Conservation (phyloP, 2,797 vertebrate genomes). For the Gephyroberyx darwinii region DNA sequence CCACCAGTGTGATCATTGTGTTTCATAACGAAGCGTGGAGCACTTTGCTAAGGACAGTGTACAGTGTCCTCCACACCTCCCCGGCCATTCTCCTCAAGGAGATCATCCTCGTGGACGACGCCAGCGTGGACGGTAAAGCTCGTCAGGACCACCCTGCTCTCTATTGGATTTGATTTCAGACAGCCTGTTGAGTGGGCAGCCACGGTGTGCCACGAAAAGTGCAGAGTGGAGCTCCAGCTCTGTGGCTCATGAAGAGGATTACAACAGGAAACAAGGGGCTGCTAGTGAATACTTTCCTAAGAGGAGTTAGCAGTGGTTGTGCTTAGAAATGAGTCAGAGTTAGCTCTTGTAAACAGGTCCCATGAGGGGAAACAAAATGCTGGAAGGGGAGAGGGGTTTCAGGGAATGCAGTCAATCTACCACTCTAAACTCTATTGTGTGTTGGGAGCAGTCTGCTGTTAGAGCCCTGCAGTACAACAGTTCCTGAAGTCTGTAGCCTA, state of each 20-base stretch:
- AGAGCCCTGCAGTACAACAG: constrained; percentile 29
- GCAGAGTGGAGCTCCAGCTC: constrained; percentile 41
- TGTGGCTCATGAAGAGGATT: constrained; percentile 64
- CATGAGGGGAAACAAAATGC: constrained; percentile 37
- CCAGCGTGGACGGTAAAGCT: constrained; percentile 92
- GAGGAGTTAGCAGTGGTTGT: constrained; percentile 46
- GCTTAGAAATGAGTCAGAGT: constrained; percentile 39
- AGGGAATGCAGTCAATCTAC: constrained; percentile 35
- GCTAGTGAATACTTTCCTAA: constrained; percentile 69
- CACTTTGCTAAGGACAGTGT: constrained; percentile 94
- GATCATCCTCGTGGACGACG: constrained; percentile 98
- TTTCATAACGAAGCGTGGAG: constrained; percentile 99
- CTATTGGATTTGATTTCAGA: constrained; percentile 62
- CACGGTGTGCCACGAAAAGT: constrained; percentile 43
- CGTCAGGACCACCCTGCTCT: constrained; percentile 52
- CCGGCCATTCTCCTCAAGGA: constrained; percentile 95
- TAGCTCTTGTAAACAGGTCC: constrained; percentile 58
- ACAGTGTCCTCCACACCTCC: constrained; percentile 97
- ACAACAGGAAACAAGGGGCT: constrained; percentile 58
- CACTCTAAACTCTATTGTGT: constrained; percentile 27
- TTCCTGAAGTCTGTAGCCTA: constrained; percentile 13
- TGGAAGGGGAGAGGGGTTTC: constrained; percentile 22
- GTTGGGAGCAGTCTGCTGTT: constrained; percentile 29
- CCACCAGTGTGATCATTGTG: constrained; percentile 96
- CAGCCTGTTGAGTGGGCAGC: constrained; percentile 61